Percentiles rank a stretch among this genome's conserved stretches.
These are phyloP conservation scores for Poeciliopsis prolifica DNA, from an alignment of 2,113 vertebrate genomes.

Conservation along the genomic window DNA sequence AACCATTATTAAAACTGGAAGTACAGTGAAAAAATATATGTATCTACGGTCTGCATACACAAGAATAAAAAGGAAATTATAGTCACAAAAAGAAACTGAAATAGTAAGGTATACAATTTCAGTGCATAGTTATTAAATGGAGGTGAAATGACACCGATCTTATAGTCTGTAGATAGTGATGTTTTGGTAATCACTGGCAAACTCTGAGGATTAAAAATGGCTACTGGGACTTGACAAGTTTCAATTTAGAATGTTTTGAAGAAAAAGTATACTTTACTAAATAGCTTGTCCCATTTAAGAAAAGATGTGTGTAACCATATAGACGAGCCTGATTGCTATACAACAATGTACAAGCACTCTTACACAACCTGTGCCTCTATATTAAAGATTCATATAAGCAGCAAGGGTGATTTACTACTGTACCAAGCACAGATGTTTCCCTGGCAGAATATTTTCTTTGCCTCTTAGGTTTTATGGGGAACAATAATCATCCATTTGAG, in stretches of 20 bases:
- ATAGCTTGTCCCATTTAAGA: constrained; percentile 6
- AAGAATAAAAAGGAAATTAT: no score
- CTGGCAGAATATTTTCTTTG: constrained; percentile 56
- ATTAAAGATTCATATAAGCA: constrained; percentile 43
- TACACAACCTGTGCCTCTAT: constrained; percentile 49
- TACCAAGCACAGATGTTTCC: constrained; percentile 64
- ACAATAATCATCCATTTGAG: constrained; percentile 63
- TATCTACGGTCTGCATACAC: no score
- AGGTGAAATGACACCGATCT: no score
- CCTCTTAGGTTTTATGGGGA: constrained; percentile 67
- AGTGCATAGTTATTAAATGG: no score
- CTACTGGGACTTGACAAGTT: background rate
- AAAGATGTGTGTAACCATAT: background rate
- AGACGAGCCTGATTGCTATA: constrained; percentile 1
- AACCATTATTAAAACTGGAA: no score
- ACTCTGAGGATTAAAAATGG: background rate
- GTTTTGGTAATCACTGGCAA: background rate
- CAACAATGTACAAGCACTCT: constrained; percentile 42
- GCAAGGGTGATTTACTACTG: constrained; percentile 42
- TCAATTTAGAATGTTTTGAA: background rate
- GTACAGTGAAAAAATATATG: no score
- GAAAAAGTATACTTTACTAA: background rate
- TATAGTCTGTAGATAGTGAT: background rate
- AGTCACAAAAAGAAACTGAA: no score
- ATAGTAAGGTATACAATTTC: no score